Base-by-base conservation (phyloP, 2,113 vertebrate species). In the Ciconia maguari region DNA sequence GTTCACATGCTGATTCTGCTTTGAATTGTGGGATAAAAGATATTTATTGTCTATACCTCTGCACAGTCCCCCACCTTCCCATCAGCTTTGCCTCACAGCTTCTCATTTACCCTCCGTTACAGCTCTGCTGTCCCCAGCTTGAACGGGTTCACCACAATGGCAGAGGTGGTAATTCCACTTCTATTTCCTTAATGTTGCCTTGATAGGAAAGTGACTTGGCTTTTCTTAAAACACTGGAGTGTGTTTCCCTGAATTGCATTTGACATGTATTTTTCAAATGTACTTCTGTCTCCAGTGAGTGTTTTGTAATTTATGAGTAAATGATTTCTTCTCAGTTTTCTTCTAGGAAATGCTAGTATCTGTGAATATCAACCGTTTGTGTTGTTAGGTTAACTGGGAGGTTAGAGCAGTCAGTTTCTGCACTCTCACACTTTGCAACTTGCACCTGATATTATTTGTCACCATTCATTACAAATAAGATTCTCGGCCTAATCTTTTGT, bases 301-400 rank as follows among this genome's bases (percentile, higher is more conserved):
- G 16, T 84, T 84, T 75, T 5, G 21, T 89, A 84, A 71, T 76
- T 75, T 29, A 91, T 82, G 24, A 72, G 62, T 61, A 78, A 87
- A 79, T 72, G 7, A 85, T 93, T 94, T 87, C 55, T 91, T 91
- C 19, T 83, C 5, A 4, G 6, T 84, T 20, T 94, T 66, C 36
- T 85, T 91, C 93, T 87, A 75, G 93, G 94, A 95, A 95, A 84
- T 89, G 60, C 68, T 61, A 16, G 46, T 89, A 62, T 78, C 91
- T 91, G 77, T 84, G 89, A 91, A 30, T 87, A 60, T 79, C 80
- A 64, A 64, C 80, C 44, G 36, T 84, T 64, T 91, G 52, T 84
- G 48, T 46, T 60, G 52, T 25, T 42, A 48, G 58, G 36, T 54
- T 62, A 84, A 51, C 34, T 66, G 4, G 0, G 77, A 66, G 32